Conservation (phyloP, 2,113 vertebrate species). For the Brachyhypopomus occidentalis region DNA sequence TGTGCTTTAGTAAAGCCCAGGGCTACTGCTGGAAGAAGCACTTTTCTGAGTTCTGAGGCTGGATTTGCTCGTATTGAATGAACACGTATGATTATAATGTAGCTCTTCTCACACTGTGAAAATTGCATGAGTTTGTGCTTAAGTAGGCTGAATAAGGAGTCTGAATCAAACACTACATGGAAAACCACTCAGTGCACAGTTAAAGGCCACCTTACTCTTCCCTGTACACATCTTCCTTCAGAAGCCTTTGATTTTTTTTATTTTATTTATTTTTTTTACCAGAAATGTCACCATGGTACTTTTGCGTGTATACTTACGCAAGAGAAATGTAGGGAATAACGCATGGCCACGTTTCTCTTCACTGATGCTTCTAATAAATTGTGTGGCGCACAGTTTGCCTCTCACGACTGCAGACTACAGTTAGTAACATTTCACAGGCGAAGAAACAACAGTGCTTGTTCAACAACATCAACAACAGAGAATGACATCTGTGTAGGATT, state of each 20-base stretch:
- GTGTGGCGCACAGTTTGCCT: neutral
- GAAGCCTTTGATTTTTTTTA: neutral
- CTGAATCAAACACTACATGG: neutral
- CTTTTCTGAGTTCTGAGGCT: neutral
- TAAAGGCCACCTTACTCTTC: neutral
- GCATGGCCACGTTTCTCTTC: neutral
- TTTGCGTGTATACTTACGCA: neutral
- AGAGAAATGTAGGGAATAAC: no score
- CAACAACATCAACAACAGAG: neutral
- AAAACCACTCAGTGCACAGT: neutral
- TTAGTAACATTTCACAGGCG: neutral
- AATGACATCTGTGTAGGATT: neutral
- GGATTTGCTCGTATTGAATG: neutral
- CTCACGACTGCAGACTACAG: neutral
- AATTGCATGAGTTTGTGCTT: neutral
- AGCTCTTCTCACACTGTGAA: neutral
- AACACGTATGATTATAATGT: neutral
- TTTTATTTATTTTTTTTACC: slow-evolving; percentile 9
- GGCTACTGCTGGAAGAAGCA: neutral
- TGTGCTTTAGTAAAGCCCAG: neutral
- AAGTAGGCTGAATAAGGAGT: neutral
- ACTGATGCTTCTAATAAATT: neutral
- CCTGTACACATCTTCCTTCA: slow-evolving; percentile 8
- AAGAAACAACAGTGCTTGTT: neutral
- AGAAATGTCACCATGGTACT: neutral